A percentile compares a stretch with the other conserved stretches of the same genome.
Conservation (phyloP, 2,888 invertebrate genomes). For the Reticulitermes lucifugus region DNA sequence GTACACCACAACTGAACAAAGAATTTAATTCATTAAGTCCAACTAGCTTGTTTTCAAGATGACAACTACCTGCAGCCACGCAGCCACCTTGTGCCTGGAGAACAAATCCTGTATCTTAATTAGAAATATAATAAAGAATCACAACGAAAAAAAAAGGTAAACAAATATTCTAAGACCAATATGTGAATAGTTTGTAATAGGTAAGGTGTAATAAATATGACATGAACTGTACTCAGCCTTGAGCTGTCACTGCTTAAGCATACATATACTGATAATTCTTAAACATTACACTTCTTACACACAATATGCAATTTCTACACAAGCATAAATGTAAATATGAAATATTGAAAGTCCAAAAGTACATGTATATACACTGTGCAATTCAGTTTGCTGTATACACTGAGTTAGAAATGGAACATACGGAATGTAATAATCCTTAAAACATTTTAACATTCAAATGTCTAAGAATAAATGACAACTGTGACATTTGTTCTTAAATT, state of each 20-base stretch:
- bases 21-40: not conserved
- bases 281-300: slow-evolving; percentile 5
- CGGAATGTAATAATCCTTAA: not conserved
- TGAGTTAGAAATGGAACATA: not conserved
- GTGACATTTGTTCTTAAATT: not conserved
- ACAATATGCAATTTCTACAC: slow-evolving; percentile 1
- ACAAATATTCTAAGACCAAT: not conserved
- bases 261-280: not conserved
- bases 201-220: not conserved
- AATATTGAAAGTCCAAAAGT: not conserved
- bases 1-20: not conserved
- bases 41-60: not conserved
- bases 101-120: no score
- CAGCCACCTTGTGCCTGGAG: no score
- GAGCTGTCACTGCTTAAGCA: no score
- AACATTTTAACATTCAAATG: not conserved
- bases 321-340: not conserved
- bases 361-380: not conserved
- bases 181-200: not conserved
- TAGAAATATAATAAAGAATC: not conserved
- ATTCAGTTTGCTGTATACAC: not conserved
- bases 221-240: not conserved
- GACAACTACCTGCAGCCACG: not conserved
- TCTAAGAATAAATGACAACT: no score
- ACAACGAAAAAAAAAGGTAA: not conserved